These are phyloP conservation scores for Micromesistius poutassou DNA, from an alignment of 2,797 vertebrate species.

Conservation along the genomic window DNA sequence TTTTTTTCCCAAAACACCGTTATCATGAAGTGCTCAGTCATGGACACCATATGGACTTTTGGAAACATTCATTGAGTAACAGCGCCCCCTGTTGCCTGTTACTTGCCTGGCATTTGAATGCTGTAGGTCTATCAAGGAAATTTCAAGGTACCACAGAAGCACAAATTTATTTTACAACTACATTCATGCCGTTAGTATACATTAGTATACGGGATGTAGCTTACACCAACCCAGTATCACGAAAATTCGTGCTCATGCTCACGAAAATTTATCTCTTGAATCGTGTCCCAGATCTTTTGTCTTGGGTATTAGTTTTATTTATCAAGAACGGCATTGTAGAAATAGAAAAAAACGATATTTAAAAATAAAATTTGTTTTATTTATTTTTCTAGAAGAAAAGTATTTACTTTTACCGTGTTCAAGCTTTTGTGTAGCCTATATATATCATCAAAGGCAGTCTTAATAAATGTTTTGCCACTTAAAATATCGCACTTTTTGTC, in stretches of 20 bases:
- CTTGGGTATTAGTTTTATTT: conserved; percentile 51
- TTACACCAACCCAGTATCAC: no score
- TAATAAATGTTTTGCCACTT: background rate
- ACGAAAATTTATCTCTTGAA: no score
- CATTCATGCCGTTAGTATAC: no score
- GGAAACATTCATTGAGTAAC: no score
- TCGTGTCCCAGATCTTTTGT: conserved; percentile 14
- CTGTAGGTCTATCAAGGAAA: no score
- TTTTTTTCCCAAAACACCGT: background rate
- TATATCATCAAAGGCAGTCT: background rate
- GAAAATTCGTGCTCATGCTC: no score
- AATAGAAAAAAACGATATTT: no score
- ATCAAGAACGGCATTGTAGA: conserved; percentile 57
- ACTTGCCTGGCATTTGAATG: no score
- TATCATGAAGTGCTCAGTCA: background rate
- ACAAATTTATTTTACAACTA: no score
- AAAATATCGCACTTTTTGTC: background rate
- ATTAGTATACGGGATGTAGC: no score
- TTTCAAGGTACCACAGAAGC: no score
- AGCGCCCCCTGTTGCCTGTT: no score
- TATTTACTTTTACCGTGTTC: conserved; percentile 25
- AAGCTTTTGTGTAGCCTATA: conserved; percentile 3
- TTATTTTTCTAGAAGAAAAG: conserved; percentile 50
- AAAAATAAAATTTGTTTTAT: conserved; percentile 56
- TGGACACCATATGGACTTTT: background rate